phyloP scores from a whole-genome alignment of 2,113 vertebrate species.

The Triplophysa dalaica region DNA sequence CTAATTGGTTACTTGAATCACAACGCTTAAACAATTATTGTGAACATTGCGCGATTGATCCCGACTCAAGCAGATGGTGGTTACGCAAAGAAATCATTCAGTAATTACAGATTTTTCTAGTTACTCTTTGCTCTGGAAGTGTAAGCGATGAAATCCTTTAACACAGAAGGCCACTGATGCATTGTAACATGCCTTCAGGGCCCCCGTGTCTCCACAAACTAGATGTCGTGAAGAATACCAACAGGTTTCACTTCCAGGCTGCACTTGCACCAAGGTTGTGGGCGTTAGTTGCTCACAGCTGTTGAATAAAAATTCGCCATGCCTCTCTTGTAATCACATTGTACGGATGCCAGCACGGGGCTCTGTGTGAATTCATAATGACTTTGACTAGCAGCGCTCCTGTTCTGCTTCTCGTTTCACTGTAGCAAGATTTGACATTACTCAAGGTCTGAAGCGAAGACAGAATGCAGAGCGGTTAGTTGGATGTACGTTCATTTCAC shows the following conservation, averaged over 20 bases:
- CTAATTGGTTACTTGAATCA: constrained; percentile 7
- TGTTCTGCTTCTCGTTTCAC: constrained; percentile 22
- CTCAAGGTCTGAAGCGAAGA: constrained; percentile 11
- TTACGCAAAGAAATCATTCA: not conserved
- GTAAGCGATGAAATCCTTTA: not conserved
- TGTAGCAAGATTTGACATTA: constrained; percentile 8
- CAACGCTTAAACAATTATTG: not conserved
- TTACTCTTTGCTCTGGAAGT: not conserved
- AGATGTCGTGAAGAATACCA: not conserved
- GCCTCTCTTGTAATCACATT: constrained; percentile 41
- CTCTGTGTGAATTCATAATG: constrained; percentile 38
- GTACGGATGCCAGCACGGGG: constrained; percentile 32
- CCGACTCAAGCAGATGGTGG: constrained; percentile 14
- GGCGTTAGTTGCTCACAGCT: constrained; percentile 40
- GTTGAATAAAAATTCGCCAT: constrained; percentile 39
- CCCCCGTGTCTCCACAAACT: not conserved
- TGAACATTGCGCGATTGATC: not conserved
- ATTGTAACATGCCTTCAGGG: constrained; percentile 1
- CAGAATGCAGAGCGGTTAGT: constrained; percentile 25
- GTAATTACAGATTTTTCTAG: not conserved
- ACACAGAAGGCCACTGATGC: not conserved
- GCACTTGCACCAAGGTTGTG: constrained; percentile 31
- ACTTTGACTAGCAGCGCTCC: constrained; percentile 5
- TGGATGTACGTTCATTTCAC: not conserved
- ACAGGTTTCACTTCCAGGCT: constrained; percentile 28